Evolutionary conservation across 2,797 vertebrate species (phyloP).

Genomic region (Pelodytes ibericus): DNA sequence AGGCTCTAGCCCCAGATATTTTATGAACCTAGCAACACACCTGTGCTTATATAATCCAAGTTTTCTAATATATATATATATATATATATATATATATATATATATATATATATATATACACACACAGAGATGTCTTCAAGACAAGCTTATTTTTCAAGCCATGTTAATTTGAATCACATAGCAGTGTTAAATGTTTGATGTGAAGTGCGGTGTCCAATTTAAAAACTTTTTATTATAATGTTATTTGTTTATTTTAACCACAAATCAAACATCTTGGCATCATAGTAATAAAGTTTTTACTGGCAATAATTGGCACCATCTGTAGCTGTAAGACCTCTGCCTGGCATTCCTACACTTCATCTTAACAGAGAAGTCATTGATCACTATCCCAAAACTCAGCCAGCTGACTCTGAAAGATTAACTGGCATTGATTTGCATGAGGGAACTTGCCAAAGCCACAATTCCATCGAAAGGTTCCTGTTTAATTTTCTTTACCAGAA

Average conservation of each 20-base stretch:
- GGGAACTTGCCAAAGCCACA: slow-evolving; percentile 74
- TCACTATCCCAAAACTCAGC: slow-evolving; percentile 78
- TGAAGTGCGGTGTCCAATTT: slow-evolving; percentile 76
- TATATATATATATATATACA: too few relatives aligned
- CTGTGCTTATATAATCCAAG: too few relatives aligned
- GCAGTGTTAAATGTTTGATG: too few relatives aligned
- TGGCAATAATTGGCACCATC: slow-evolving; percentile 87
- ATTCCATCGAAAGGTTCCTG: slow-evolving; percentile 67
- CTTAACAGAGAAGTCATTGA: slow-evolving; percentile 79
- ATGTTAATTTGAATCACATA: too few relatives aligned
- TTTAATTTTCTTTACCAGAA: slow-evolving; percentile 71
- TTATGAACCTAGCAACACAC: too few relatives aligned
- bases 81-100: too few relatives aligned
- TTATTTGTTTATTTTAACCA: slow-evolving; percentile 62
- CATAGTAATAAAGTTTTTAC: slow-evolving; percentile 77
- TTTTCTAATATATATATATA: too few relatives aligned
- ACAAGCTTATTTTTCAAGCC: too few relatives aligned
- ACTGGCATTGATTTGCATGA: slow-evolving; percentile 86
- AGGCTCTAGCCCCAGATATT: too few relatives aligned
- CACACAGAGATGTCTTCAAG: too few relatives aligned
- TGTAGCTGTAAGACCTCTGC: slow-evolving; percentile 82
- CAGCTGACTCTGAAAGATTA: slow-evolving; percentile 83
- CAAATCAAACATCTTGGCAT: slow-evolving; percentile 80
- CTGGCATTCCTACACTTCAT: slow-evolving; percentile 77
- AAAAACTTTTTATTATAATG: slow-evolving; percentile 69